Conservation (phyloP, 2,797 vertebrate genomes). For the Alectoris magna region DNA sequence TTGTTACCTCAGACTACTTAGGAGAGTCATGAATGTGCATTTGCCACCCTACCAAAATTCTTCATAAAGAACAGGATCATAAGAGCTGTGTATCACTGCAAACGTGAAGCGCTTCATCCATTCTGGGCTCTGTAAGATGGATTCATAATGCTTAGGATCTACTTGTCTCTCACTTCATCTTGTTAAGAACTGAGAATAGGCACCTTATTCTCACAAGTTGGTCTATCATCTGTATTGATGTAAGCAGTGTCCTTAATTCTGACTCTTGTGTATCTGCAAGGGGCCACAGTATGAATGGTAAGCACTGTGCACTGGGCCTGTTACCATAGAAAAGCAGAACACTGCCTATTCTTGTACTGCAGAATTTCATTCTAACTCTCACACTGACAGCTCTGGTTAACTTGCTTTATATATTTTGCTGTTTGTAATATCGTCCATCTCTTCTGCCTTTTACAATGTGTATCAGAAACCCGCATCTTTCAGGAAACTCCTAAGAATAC, state of each 20-base stretch:
- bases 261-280: not conserved
- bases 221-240: not conserved
- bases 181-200: not conserved
- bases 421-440: not conserved
- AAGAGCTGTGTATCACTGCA: not conserved
- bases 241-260: not conserved
- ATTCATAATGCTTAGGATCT: not conserved
- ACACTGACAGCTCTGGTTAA: not conserved
- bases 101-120: not conserved
- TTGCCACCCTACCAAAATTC: not conserved
- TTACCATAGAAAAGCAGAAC: constrained; percentile 34
- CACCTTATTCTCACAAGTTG: not conserved
- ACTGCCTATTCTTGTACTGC: not conserved
- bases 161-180: not conserved
- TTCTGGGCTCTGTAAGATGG: not conserved
- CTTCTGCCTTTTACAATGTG: not conserved
- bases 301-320: not conserved
- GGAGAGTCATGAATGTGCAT: not conserved
- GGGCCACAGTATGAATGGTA: not conserved
- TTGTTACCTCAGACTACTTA: not conserved
- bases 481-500: not conserved
- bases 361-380: not conserved
- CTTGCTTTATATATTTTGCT: constrained; percentile 2
- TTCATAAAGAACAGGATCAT: not conserved
- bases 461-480: not conserved